Base-by-base conservation (phyloP, 2,888 invertebrate species). In the Melieria omissa region DNA sequence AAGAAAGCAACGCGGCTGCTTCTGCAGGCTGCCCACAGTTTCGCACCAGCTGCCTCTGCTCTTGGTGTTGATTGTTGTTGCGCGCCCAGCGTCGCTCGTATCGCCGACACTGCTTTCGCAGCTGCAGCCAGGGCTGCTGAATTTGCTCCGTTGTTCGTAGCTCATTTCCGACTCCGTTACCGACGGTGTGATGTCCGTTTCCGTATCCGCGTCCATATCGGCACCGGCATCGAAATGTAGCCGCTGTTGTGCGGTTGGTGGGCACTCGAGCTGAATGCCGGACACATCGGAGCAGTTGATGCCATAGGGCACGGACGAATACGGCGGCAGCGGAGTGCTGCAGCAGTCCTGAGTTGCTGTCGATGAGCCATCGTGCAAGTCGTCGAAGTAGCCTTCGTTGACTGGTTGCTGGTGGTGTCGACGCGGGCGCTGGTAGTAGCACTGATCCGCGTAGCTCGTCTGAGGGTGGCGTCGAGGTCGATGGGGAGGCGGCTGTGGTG, bases 401-500 rank as follows among this genome's bases (percentile, higher is more conserved):
- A 73, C 55, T 71, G 71, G 73, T 65, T 63, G 52, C 29, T 62
- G 45, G 5, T 16, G 46, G 4, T 41, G 55, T 45, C 58, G 63
- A 45, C 62, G 60, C 14, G 64, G 66, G 29, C 47, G 73, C 55
- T 64, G 74, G 58, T 68, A 65, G 55, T 62, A 65, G 14, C 72
- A 67, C 54, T 70, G 47, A 65, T 55, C 45, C 29, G 54, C 69
- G 49, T 66, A 47, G 71, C 60, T 12, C 44, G 52, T 7, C 65
- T 81, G 84, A 81, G 75, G 83, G 83, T 69, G 85, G 82, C 54
- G 83, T 84, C 71, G 85, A 83, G 78, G 85, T 85, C 70, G 84
- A 82, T 70, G 84, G 81, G 71, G 83, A 78, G 73, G 84, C 80
- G 75, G 85, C 85, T 77, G 85, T 85, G 73, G 84, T 86, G 76